Base-by-base conservation (phyloP, 2,888 invertebrate species). In the Arge pagana region DNA sequence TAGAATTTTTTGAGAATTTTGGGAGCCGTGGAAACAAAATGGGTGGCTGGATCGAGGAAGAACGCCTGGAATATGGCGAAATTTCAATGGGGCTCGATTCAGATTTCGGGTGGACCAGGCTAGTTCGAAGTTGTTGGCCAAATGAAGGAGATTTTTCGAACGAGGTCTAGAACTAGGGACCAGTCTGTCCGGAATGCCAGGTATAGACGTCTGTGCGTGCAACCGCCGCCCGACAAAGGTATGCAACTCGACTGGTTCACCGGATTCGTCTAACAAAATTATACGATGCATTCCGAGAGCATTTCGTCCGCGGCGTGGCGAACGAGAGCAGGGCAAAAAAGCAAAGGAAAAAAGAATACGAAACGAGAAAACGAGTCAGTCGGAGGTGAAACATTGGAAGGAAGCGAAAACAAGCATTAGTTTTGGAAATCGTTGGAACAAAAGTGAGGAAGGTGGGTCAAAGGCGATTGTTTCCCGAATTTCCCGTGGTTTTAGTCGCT, bases 211-310 rank as follows among this genome's bases (percentile, higher is more conserved):
- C 45, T 33, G 45, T 45, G 45, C 33, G 45, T 45, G 45, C 45
- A 45, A 45, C 45, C 19, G 45, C 45, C 33, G 33, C 45, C 45
- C 45, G 45, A 45, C 45, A 45, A 45, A 45, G 61, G 65, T 63
- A 65, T 66, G 66, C 65, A 63, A 62, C 64, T 60, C 58, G 60
- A 58, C 62, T 58, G 61, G 63, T 62, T 54, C 48, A 39, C 48
- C 33, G 45, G 45, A 45, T 45, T 45, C 45, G 45, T 45, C 33
- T 45, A 45, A 31, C 31, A 31, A 45, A 45, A 45, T 45, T 45
- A 45, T 45, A 45, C 45, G 45, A 45, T 33, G 45, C 45, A 45
- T 45, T 45, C 45, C 45, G 16, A 45, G n/a, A n/a, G 33, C 33
- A 45, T 33, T 45, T 45, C 21, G 45, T 30, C n/a, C 24, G 23